Base-by-base conservation (phyloP, 2,888 invertebrate genomes). In the Drosophila meridionalis region DNA sequence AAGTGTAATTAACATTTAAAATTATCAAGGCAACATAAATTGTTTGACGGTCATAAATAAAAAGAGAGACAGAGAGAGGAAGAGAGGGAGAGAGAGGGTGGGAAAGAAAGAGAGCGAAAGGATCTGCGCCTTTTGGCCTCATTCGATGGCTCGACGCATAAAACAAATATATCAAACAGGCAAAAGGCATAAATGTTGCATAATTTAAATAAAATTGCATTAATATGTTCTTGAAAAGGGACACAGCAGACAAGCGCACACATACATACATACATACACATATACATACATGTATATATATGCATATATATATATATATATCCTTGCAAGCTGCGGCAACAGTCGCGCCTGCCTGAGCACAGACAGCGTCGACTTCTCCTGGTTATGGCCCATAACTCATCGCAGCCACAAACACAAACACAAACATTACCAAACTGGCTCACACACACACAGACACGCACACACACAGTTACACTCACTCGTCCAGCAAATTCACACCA, bases 141-240 rank as follows among this genome's bases (percentile, higher is more conserved):
- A 4, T 36, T n/a, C 64, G 61, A 53, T 38, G 63, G 58, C 53
- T 12, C 8, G 38, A 69, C 64, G 58, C 69, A 70, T 65, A 78
- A 83, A 60, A 50, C 78, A 84, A 82, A 40, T 55, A 55, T 87
- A 84, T 87, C 73, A 84, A 69, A 48, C 50, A 56, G 53, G 58
- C 67, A 60, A 70, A 71, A 71, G 66, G 80, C 89, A 86, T 83
- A 82, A 86, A 82, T 88, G 87, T 86, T 71, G 82, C 73, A 75
- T 86, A 86, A 86, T 86, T 86, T 88, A 88, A 88, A 86, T 86
- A 83, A 88, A 86, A 86, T 88, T 88, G 84, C 86, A 86, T 86
- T 88, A 86, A 86, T 86, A 80, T 79, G 82, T 83, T 80, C 78
- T 73, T 69, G 58, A 67, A 80, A 73, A 73, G 61, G 66, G 75